Evolutionary conservation across 1,140 invertebrate genomes (phyloP), one percentile per base, ranked within the genome.

Genomic region (Homarus americanus): DNA sequence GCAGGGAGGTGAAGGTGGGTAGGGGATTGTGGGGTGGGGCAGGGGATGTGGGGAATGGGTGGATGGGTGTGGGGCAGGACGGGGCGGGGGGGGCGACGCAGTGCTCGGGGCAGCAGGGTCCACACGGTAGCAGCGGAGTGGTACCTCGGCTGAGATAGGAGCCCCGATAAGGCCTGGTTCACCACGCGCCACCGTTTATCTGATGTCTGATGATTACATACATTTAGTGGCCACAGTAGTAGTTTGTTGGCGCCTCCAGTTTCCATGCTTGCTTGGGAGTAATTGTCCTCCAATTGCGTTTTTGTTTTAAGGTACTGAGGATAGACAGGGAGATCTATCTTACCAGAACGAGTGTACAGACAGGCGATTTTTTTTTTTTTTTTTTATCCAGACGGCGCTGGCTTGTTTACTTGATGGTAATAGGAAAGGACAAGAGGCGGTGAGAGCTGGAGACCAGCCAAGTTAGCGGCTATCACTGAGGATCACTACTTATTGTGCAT

Each of bases 241-340:
- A 34, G 78, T 80, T 80, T 80, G 78, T 80, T 80, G 78, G 78
- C 78, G 78, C 78, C 78, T 80, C 44, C 44, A 49, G 78, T 80
- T 73, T 80, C 78, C 44, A 80, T 80, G 78, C 78, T 80, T 80
- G 78, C 78, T 80, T 80, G 78, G 72, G 24, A 73, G 32, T 38
- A 38, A 73, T 38, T 38, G 72, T 15, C 32, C 12, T 38, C 72
- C 36, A 34, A 24, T 73, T 38, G 32, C 15, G 72, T 49, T 49
- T 49, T 49, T 49, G 44, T 49, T 49, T 49, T 15, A 49, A 49
- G 12, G 5, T 49, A 49, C 44, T 5, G 12, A 15, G 44, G 12
- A 49, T 5, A 49, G 44, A 49, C 44, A 5, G 5, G 44, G 5
- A 15, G 44, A 49, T 49, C 15, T 15, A 15, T 49, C 44, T 15